Evolutionary conservation across 2,113 vertebrate species (phyloP).

Genomic region (Plotosus lineatus): DNA sequence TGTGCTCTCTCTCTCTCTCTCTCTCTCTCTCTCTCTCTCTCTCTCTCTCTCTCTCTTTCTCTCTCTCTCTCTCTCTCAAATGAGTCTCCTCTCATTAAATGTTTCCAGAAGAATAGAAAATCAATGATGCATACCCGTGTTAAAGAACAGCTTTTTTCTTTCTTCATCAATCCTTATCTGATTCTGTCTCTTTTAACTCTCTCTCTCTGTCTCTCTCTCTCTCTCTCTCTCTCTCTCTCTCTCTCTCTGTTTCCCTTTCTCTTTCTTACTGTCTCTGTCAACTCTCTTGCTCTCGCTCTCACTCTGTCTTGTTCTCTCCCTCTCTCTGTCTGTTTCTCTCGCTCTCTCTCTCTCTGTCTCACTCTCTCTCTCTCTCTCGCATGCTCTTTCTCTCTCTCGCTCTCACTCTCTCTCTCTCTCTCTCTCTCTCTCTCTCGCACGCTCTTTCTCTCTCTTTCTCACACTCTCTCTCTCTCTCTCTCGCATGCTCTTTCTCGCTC

Average conservation of each 20-base stretch:
- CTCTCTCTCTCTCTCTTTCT: slow-evolving; percentile 50
- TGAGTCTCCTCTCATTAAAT: slow-evolving; percentile 77
- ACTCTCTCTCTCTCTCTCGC: slow-evolving; percentile 45
- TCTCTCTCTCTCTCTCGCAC: slow-evolving; percentile 42
- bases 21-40: slow-evolving; percentile 65
- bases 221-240: slow-evolving; percentile 36
- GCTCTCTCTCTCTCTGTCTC: slow-evolving; percentile 9
- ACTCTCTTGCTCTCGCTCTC: too few species aligned
- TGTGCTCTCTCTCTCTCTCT: slow-evolving; percentile 63
- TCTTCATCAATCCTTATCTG: slow-evolving; percentile 67
- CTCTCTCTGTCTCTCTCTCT: slow-evolving; percentile 54
- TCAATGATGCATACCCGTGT: slow-evolving; percentile 75
- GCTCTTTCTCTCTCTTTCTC: slow-evolving; percentile 23
- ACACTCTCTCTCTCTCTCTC: slow-evolving; percentile 9
- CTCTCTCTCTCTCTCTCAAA: slow-evolving; percentile 69
- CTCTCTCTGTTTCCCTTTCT: slow-evolving; percentile 38
- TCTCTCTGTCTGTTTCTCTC: slow-evolving; percentile 32
- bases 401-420: slow-evolving; percentile 25
- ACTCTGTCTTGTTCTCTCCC: too few species aligned
- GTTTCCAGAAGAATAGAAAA: slow-evolving; percentile 78
- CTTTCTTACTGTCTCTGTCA: neutral
- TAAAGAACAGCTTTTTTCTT: slow-evolving; percentile 61
- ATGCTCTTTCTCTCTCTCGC: slow-evolving; percentile 18
- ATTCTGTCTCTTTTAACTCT: slow-evolving; percentile 62
- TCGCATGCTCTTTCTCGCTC: too few species aligned